Conservation (phyloP, 2,888 invertebrate species). For the Arenicola marina region DNA sequence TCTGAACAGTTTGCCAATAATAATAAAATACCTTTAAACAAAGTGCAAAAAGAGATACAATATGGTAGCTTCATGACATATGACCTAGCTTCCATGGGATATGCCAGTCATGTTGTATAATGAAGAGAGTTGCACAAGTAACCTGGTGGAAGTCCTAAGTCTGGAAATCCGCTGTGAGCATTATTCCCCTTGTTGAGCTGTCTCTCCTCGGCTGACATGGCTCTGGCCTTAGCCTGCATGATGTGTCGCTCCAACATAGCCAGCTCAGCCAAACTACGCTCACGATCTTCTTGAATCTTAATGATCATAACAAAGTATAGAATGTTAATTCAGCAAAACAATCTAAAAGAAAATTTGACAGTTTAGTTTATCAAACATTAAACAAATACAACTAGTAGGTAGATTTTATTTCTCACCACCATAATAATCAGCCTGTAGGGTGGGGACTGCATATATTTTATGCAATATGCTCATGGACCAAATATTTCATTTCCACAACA, state of each 20-base stretch:
- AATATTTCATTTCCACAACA: too few species aligned
- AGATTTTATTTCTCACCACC: background rate
- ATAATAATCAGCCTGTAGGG: background rate
- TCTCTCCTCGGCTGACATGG: conserved; percentile 59
- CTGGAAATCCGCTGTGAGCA: conserved; percentile 44
- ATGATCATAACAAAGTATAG: background rate
- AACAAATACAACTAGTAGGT: background rate
- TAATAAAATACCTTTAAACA: too few species aligned
- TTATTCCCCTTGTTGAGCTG: conserved; percentile 44
- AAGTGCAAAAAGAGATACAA: too few species aligned
- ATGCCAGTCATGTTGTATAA: too few species aligned
- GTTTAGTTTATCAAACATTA: background rate
- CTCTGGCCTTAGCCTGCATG: conserved; percentile 59
- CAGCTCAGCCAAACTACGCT: conserved; percentile 55
- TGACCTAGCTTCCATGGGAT: too few species aligned
- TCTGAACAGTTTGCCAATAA: too few species aligned
- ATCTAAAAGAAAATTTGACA: background rate
- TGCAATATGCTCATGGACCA: too few species aligned
- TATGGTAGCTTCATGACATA: too few species aligned
- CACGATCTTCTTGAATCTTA: conserved; percentile 55
- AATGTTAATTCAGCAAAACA: background rate
- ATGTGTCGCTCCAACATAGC: conserved; percentile 60
- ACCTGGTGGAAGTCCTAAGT: conserved; percentile 58
- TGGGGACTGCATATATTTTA: background rate
- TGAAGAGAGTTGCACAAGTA: too few species aligned